These are phyloP conservation scores for Ruditapes philippinarum DNA, from an alignment of 1,140 invertebrate species.

Conservation along the genomic window DNA sequence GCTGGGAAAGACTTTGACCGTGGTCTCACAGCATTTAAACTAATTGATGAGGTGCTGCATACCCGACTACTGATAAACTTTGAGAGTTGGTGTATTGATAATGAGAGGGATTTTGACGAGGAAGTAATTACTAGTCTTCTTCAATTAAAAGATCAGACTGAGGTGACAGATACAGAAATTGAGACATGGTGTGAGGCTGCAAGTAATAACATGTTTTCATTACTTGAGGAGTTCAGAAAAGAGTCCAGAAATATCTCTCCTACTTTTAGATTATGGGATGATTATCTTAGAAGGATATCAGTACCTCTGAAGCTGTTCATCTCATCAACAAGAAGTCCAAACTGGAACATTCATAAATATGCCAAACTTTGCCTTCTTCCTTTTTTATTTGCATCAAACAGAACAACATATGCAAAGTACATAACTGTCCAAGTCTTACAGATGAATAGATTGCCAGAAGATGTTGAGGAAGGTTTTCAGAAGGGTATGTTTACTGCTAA, in stretches of 20 bases:
- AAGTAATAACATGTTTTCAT: not conserved
- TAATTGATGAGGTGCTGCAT: not conserved
- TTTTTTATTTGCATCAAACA: not conserved
- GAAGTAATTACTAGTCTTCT: not conserved
- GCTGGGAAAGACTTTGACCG: slow-evolving; percentile 39
- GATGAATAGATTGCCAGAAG: slow-evolving; percentile 11
- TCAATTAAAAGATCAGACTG: not conserved
- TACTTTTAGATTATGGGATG: slow-evolving; percentile 15
- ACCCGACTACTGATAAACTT: not conserved
- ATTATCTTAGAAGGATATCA: not conserved
- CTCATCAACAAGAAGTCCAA: not conserved
- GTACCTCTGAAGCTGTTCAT: not conserved
- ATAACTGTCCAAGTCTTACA: not conserved
- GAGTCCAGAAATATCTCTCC: not conserved
- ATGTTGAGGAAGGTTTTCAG: not conserved
- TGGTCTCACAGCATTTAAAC: not conserved
- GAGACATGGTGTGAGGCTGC: not conserved
- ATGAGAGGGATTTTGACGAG: not conserved
- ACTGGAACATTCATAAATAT: not conserved
- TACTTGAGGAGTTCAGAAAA: not conserved
- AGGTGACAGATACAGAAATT: not conserved
- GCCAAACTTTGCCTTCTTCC: not conserved
- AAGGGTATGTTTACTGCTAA: not conserved
- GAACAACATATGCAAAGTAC: not conserved
- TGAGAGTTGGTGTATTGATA: not conserved